Evolutionary conservation across 2,113 vertebrate species (phyloP).

Genomic region (Rutilus rutilus): DNA sequence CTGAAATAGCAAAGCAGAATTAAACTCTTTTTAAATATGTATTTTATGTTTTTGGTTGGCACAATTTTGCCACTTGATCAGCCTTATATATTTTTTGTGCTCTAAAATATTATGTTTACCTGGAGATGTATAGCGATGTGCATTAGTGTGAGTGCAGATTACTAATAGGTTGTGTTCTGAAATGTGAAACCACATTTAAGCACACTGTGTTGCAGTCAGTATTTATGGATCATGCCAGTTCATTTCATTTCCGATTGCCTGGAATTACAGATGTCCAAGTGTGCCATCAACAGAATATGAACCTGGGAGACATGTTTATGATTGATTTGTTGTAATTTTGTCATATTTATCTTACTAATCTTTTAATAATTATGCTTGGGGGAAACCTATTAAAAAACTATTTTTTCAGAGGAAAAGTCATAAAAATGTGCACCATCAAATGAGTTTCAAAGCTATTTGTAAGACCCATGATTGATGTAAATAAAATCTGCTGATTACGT

Average conservation of each 20-base stretch:
- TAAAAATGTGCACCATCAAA: not conserved
- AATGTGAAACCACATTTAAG: not conserved
- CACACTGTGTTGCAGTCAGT: not conserved
- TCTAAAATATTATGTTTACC: not conserved
- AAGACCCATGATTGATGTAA: not conserved
- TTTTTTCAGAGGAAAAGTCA: not conserved
- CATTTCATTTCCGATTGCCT: not conserved
- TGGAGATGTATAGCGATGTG: not conserved
- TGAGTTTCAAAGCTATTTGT: not conserved
- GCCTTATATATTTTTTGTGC: not conserved
- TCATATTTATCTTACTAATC: not conserved
- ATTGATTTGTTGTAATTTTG: not conserved
- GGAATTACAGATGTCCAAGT: not conserved
- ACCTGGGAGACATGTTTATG: not conserved
- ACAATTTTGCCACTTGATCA: not conserved
- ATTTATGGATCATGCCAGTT: constrained; percentile 1
- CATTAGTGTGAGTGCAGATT: constrained; percentile 5
- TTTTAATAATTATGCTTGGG: not conserved
- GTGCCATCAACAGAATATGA: not conserved
- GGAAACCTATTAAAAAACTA: not conserved
- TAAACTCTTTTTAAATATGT: not conserved
- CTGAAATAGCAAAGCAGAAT: not conserved
- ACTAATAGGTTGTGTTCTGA: not conserved
- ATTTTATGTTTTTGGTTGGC: not conserved
- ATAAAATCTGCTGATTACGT: not conserved